Conservation (phyloP, 1,140 invertebrate genomes). For the Apocrypta bakeri region DNA sequence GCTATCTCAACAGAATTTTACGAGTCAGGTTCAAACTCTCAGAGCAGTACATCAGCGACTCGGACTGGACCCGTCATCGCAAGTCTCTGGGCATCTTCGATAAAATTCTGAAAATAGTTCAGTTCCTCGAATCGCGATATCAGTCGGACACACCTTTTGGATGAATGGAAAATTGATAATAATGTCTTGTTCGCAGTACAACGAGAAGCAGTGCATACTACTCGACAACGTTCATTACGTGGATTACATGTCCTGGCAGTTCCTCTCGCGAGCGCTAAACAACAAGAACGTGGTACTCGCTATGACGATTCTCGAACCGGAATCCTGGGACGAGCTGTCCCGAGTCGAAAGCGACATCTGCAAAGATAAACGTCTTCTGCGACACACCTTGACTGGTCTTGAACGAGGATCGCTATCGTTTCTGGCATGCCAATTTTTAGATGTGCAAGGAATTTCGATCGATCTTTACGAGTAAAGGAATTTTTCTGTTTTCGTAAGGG, state of each 20-base stretch:
- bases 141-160: too few relatives aligned
- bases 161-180: too few relatives aligned
- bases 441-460: constrained; percentile 74
- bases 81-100: constrained; percentile 63
- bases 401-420: constrained; percentile 68
- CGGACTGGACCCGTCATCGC: constrained; percentile 61
- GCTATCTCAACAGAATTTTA: constrained; percentile 72
- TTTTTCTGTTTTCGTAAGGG: not conserved
- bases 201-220: constrained; percentile 53
- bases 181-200: not conserved
- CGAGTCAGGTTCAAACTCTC: constrained; percentile 71
- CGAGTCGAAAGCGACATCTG: constrained; percentile 46
- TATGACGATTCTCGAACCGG: constrained; percentile 51
- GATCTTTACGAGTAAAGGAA: constrained; percentile 74
- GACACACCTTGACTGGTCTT: constrained; percentile 51
- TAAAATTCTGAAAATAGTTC: constrained; percentile 51
- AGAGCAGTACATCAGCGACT: constrained; percentile 58
- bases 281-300: constrained; percentile 51
- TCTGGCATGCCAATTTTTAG: constrained; percentile 76
- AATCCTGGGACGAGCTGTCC: constrained; percentile 35
- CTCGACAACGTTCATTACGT: constrained; percentile 60
- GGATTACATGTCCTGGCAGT: constrained; percentile 60
- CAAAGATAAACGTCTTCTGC: constrained; percentile 54
- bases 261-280: constrained; percentile 48
- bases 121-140: too few relatives aligned